These are phyloP conservation scores for Porites rus DNA, from an alignment of 92 coral and sea anemone species.

Conservation along the genomic window DNA sequence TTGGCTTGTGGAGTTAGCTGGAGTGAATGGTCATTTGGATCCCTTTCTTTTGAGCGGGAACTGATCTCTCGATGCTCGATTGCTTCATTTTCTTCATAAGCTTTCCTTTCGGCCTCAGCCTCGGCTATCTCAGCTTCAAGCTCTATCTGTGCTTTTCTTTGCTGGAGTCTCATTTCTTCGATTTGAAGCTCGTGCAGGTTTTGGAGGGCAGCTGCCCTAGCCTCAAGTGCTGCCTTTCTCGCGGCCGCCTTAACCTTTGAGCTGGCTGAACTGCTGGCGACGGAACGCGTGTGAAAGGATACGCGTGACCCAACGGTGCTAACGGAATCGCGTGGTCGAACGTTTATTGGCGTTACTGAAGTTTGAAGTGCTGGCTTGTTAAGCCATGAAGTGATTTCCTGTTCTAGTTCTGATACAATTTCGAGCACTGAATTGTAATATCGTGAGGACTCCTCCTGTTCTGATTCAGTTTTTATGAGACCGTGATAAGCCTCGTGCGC, in stretches of 20 bases:
- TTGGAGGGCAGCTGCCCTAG: background rate
- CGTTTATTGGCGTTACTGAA: too few relatives aligned
- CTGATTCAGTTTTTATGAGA: background rate
- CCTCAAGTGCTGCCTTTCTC: constrained; percentile 36
- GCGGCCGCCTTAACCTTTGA: constrained; percentile 30
- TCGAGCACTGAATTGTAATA: background rate
- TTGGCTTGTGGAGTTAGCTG: background rate
- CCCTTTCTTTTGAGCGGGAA: background rate
- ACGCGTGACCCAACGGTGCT: background rate
- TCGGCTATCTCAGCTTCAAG: constrained; percentile 54
- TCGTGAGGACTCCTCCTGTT: constrained; percentile 1
- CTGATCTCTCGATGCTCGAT: too few relatives aligned
- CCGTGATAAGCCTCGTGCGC: constrained; percentile 2
- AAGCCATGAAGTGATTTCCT: too few relatives aligned
- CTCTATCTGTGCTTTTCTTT: constrained; percentile 40
- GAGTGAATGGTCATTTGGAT: background rate
- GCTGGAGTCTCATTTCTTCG: constrained; percentile 21
- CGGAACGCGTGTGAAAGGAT: constrained; percentile 12
- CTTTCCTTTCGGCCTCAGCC: constrained; percentile 37
- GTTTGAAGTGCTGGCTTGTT: too few relatives aligned
- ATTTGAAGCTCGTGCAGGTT: constrained; percentile 33
- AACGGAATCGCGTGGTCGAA: too few relatives aligned
- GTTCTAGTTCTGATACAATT: background rate
- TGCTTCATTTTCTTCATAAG: constrained; percentile 14
- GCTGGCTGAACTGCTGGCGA: constrained; percentile 39